A percentile compares a stretch with the other conserved stretches of the same genome.
Evolutionary conservation across 2,113 vertebrate species (phyloP).

Genomic region (Larimichthys crocea): DNA sequence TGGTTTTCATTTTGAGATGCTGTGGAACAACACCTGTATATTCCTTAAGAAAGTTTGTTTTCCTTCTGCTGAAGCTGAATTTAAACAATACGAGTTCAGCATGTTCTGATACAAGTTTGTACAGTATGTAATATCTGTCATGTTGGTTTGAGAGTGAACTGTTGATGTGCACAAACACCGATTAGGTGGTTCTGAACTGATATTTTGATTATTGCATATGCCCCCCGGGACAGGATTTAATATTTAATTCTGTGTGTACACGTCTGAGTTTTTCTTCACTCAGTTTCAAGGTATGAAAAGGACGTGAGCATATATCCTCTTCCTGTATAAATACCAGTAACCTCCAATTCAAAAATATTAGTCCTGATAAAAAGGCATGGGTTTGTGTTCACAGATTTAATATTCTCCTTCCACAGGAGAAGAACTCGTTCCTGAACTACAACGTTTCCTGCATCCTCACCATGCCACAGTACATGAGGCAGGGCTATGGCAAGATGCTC

Average conservation of each 20-base stretch:
- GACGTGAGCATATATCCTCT: background rate
- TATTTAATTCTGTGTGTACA: background rate
- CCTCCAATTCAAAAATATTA: background rate
- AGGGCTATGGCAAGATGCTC: constrained; percentile 93
- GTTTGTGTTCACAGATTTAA: background rate
- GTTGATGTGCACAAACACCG: background rate
- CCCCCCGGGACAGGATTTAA: background rate
- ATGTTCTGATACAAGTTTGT: background rate
- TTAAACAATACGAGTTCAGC: background rate
- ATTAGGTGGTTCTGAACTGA: background rate
- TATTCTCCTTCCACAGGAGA: constrained; percentile 82
- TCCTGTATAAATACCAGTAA: background rate
- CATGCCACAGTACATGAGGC: constrained; percentile 92
- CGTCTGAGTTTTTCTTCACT: background rate
- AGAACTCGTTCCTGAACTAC: constrained; percentile 93
- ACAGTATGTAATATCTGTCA: background rate
- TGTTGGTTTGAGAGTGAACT: background rate
- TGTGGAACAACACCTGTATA: background rate
- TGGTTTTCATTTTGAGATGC: background rate
- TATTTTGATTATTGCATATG: background rate
- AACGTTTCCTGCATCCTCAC: constrained; percentile 94
- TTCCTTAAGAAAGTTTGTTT: background rate
- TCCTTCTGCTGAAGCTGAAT: background rate
- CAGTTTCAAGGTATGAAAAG: background rate
- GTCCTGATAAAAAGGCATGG: background rate